Evolutionary conservation across 2,113 vertebrate genomes (phyloP).

Genomic region (Brachypodius melanocephalos): DNA sequence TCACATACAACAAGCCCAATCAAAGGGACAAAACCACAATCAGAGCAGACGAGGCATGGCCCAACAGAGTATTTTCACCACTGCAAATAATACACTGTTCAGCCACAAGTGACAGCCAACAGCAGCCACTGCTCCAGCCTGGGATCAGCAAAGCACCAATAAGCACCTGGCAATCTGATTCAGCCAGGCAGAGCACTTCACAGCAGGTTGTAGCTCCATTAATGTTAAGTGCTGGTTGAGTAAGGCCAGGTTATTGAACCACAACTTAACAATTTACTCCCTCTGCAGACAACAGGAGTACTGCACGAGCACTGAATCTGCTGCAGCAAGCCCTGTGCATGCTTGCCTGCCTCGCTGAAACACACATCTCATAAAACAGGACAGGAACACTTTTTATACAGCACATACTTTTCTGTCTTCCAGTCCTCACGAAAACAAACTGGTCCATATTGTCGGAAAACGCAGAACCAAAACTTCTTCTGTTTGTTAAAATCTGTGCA

Average conservation of each 20-base stretch:
- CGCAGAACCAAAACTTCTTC: accelerated
- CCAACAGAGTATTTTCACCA: neutral
- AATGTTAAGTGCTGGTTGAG: neutral
- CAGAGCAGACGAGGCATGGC: neutral
- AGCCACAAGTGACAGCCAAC: neutral
- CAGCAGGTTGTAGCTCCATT: neutral
- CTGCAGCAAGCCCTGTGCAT: neutral
- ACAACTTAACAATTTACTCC: neutral
- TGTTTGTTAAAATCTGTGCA: neutral
- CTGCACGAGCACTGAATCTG: neutral
- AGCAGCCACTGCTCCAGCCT: neutral
- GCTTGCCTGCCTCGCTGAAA: neutral
- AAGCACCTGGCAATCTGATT: neutral
- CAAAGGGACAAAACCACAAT: neutral
- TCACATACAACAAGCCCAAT: neutral
- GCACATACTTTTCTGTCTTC: neutral
- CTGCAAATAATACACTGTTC: neutral
- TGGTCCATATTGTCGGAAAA: accelerated
- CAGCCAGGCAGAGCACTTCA: neutral
- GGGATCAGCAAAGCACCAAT: neutral
- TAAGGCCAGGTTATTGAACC: slow-evolving; percentile 4
- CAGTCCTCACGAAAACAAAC: neutral
- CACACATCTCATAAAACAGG: neutral
- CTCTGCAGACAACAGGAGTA: neutral
- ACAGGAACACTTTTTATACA: neutral